Evolutionary conservation across 2,113 vertebrate species (phyloP).

Genomic region (Lathamus discolor): DNA sequence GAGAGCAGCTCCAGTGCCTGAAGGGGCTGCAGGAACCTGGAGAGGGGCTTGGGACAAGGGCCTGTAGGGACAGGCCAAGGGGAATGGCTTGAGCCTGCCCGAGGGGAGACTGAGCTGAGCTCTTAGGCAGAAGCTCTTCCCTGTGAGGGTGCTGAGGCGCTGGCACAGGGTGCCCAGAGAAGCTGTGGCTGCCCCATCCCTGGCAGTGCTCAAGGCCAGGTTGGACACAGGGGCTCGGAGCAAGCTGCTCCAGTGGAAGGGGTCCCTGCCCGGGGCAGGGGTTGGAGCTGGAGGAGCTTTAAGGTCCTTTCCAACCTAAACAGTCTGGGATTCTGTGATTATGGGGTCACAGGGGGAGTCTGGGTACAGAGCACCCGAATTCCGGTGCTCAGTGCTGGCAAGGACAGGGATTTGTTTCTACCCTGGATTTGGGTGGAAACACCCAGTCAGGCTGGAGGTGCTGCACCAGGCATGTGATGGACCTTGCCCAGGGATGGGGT

Average conservation of each 20-base stretch:
- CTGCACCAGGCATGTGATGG: neutral
- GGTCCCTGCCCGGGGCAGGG: neutral
- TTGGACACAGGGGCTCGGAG: too few relatives aligned
- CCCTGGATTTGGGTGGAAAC: neutral
- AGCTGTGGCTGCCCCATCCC: too few relatives aligned
- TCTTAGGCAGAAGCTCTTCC: too few relatives aligned
- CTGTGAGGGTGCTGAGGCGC: too few relatives aligned
- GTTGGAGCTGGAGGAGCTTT: neutral
- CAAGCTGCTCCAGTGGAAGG: neutral
- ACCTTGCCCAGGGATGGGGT: neutral
- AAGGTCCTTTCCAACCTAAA: neutral
- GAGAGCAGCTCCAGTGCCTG: too few relatives aligned
- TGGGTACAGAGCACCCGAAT: neutral
- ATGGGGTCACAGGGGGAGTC: neutral
- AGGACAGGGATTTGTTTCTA: neutral
- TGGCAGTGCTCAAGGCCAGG: too few relatives aligned
- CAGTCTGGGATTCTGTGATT: neutral
- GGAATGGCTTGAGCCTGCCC: too few relatives aligned
- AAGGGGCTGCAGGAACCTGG: too few relatives aligned
- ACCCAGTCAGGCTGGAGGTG: neutral
- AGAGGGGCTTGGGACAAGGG: too few relatives aligned
- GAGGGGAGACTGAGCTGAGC: too few relatives aligned
- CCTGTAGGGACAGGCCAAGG: too few relatives aligned
- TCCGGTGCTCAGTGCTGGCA: rapidly evolving
- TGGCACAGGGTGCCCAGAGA: too few relatives aligned